Evolutionary conservation across 2,113 vertebrate genomes (phyloP).

Genomic region (Petromus typicus): DNA sequence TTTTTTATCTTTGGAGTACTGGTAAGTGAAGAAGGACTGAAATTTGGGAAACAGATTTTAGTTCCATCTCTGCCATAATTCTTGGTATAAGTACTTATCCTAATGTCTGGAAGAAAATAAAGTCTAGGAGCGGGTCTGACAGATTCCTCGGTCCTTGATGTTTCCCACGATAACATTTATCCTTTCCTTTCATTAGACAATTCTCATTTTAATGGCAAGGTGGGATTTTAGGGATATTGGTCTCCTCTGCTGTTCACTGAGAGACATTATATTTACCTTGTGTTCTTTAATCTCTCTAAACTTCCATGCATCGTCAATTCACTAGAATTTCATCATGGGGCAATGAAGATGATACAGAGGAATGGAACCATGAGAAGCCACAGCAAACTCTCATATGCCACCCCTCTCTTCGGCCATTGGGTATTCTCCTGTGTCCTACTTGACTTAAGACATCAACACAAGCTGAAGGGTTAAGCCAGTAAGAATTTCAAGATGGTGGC

Average conservation of each 20-base stretch:
- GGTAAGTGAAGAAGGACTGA: not conserved
- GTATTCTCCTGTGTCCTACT: not conserved
- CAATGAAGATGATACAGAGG: accelerated
- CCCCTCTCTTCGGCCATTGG: not conserved
- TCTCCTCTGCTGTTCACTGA: not conserved
- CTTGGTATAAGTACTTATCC: not conserved
- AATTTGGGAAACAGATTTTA: not conserved
- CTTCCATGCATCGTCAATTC: accelerated
- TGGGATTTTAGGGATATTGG: not conserved
- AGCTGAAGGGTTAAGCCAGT: not conserved
- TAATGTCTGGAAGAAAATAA: not conserved
- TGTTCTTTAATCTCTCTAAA: not conserved
- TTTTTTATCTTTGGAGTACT: not conserved
- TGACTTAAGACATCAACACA: not conserved
- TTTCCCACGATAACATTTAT: not conserved
- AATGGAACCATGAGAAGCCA: accelerated
- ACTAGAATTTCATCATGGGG: not conserved
- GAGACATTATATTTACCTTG: not conserved
- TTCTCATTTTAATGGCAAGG: not conserved
- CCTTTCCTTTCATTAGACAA: not conserved
- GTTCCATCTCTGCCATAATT: not conserved
- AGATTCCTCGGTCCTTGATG: accelerated
- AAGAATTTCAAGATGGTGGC: not conserved
- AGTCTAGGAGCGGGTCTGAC: not conserved
- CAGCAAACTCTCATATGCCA: accelerated